A percentile compares a stretch with the other conserved stretches of the same genome.
Evolutionary conservation across 2,113 vertebrate genomes (phyloP).

Genomic region (Hystrix brachyura): DNA sequence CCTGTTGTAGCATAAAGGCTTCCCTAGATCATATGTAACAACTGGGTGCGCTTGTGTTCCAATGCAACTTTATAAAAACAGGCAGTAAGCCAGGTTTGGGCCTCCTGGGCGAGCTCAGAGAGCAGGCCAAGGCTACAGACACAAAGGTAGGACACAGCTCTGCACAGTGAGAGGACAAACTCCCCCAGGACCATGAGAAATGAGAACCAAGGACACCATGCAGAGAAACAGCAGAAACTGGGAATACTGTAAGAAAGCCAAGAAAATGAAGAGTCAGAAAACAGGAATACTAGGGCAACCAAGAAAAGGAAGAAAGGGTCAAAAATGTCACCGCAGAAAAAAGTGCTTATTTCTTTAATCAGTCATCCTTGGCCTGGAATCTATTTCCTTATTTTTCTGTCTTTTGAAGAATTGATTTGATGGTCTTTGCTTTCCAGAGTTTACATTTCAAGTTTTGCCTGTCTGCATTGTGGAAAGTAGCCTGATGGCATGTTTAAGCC

Average conservation of each 20-base stretch:
- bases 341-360: not conserved
- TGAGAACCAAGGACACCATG: not conserved
- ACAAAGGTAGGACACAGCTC: not conserved
- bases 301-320: slow-evolving; percentile 4
- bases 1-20: not conserved
- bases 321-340: not conserved
- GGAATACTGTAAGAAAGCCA: not conserved
- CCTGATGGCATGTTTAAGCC: not conserved
- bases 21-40: not conserved
- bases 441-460: slow-evolving; percentile 23
- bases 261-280: not conserved
- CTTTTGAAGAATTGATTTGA: slow-evolving; percentile 37
- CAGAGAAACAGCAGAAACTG: not conserved
- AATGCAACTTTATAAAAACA: not conserved
- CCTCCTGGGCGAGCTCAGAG: not conserved
- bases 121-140: not conserved
- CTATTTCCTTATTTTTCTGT: not conserved
- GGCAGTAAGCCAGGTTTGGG: not conserved
- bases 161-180: not conserved
- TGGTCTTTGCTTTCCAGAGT: not conserved
- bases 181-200: not conserved
- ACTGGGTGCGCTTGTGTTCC: not conserved
- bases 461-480: not conserved
- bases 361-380: not conserved
- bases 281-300: not conserved